These are phyloP conservation scores for Vultur gryphus DNA, from an alignment of 2,797 vertebrate species.

Conservation along the genomic window DNA sequence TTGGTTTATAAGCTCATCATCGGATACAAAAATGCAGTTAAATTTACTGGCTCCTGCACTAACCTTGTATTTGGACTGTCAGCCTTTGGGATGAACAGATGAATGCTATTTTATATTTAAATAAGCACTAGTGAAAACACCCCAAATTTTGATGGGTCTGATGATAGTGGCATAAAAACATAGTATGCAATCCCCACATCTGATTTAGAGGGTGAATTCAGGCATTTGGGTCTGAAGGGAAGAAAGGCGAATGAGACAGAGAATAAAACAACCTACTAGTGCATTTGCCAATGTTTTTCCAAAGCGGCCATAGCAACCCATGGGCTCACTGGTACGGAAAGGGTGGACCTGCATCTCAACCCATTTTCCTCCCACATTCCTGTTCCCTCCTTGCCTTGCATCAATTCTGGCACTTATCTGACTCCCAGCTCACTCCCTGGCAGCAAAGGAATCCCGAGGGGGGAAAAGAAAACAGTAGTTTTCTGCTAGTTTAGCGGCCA, in stretches of 20 bases:
- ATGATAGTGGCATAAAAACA: neutral
- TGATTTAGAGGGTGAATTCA: neutral
- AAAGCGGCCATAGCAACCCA: neutral
- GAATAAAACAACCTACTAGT: neutral
- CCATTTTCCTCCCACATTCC: neutral
- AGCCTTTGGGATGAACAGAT: neutral
- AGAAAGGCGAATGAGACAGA: neutral
- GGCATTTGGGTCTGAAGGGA: neutral
- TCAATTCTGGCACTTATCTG: neutral
- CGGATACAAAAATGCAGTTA: neutral
- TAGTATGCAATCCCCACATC: rapidly evolving
- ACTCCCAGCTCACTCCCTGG: neutral
- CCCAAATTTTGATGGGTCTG: neutral
- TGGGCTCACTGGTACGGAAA: neutral
- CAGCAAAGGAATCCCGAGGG: neutral
- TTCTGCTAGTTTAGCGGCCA: neutral
- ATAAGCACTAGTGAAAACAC: neutral
- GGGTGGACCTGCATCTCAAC: neutral
- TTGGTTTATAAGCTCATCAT: neutral
- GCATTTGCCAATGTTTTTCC: neutral
- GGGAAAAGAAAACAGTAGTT: neutral
- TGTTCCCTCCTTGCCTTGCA: neutral
- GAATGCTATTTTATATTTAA: neutral
- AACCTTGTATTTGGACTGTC: neutral
- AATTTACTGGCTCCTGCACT: neutral